Base-by-base conservation (phyloP, 2,113 vertebrate species). In the Capreolus pygargus region DNA sequence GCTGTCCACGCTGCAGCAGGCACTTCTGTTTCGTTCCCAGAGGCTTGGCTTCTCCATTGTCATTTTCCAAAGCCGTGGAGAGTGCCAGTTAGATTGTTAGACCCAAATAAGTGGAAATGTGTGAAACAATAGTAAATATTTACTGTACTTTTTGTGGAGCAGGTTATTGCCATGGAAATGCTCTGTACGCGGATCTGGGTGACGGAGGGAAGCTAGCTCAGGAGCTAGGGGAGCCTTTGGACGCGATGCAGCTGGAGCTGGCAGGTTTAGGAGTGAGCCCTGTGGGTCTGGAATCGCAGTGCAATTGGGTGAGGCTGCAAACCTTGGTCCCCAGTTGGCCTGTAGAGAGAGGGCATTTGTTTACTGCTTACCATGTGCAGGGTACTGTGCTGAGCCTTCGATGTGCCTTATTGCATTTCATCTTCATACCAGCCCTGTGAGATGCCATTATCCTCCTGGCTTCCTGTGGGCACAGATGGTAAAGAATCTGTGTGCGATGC, bases 91-190 rank as follows among this genome's bases (percentile, higher is more conserved):
- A 54, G 60, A 61, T 86, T 57, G 84, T 85, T 88, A 97, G 84
- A 94, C 74, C 81, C 93, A 94, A 94, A 90, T 94, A 89, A 94
- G 93, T 60, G 54, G 91, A 23, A 88, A 86, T 83, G 95, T 96
- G 95, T 92, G 96, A 87, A 70, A 74, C 94, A 88, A 87, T 90
- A 95, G 95, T 97, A 97, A 98, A 98, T 97, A 98, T 97, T 98
- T 97, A 86, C 85, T 6, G 61, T 67, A 88, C 93, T 93, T 97
- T 94, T 86, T 70, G 78, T n/a, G 64, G 91, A 97, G 94, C 88
- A 88, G 97, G 96, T 95, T 96, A 97, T 96, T 91, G 79, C 86
- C 92, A 83, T 97, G 96, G 96, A 92, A 90, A 97, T 84, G 47
- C 85, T 70, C 45, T 19, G 50, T 39, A 5, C 36, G 6, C 0